phyloP scores from a whole-genome alignment of 2,113 vertebrate species.

The Cyrtonyx montezumae region DNA sequence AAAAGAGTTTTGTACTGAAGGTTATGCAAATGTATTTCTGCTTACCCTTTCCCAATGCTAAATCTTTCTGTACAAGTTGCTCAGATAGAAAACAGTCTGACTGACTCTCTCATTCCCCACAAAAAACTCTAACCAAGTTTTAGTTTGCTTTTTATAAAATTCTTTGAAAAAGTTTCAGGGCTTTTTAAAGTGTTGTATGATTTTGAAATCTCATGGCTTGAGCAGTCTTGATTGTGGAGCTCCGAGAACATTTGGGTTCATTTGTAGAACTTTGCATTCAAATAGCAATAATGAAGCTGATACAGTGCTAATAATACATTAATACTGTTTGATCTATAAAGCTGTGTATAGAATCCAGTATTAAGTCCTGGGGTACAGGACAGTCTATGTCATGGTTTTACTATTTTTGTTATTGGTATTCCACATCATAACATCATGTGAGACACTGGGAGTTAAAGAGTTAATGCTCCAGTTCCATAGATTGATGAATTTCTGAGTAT shows the following conservation, averaged over 20 bases:
- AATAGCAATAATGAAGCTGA: conserved; percentile 31
- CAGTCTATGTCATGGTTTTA: background rate
- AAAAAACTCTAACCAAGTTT: background rate
- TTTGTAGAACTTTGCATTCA: conserved; percentile 19
- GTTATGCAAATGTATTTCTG: conserved; percentile 21
- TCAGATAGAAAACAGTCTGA: background rate
- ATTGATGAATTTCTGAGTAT: no score
- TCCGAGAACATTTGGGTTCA: background rate
- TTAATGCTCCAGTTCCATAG: no score
- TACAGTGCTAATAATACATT: conserved; percentile 8
- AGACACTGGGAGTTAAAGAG: no score
- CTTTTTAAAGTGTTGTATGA: background rate
- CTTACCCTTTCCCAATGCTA: background rate
- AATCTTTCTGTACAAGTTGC: background rate
- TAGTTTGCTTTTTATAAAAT: background rate
- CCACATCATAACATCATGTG: no score
- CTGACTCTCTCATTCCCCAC: background rate
- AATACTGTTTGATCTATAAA: conserved; percentile 42
- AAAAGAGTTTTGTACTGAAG: background rate
- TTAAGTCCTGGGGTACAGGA: background rate
- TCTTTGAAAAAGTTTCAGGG: background rate
- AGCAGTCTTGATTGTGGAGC: background rate
- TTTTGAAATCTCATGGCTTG: background rate
- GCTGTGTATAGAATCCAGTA: conserved; percentile 6
- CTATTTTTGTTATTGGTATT: no score